Conservation (phyloP, 2,113 vertebrate species). For the Delphinapterus leucas region DNA sequence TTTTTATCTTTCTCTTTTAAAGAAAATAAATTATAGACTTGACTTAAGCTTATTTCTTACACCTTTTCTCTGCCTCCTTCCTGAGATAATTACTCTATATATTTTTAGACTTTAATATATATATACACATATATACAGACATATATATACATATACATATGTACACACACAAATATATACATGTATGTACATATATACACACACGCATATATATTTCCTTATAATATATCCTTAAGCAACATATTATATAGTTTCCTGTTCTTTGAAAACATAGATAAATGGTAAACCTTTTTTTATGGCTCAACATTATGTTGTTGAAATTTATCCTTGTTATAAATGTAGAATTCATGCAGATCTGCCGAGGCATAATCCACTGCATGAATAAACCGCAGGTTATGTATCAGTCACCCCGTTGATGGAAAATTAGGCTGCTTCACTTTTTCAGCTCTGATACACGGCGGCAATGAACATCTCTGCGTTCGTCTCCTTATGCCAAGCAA, state of each 20-base stretch:
- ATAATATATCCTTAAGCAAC: neutral
- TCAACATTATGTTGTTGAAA: neutral
- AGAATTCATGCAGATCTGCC: neutral
- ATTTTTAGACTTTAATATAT: neutral
- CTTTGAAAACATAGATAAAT: neutral
- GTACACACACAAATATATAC: neutral
- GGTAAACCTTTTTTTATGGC: neutral
- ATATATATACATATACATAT: no score
- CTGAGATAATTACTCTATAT: neutral
- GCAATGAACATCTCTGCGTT: neutral
- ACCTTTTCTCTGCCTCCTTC: neutral
- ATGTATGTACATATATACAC: no score
- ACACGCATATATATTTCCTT: no score
- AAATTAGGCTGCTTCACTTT: neutral
- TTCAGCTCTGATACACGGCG: neutral
- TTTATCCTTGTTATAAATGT: neutral
- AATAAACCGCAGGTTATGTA: neutral
- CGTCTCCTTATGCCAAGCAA: accelerated
- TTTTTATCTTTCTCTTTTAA: neutral
- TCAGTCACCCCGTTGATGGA: neutral
- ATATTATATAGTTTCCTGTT: neutral
- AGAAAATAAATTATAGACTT: neutral
- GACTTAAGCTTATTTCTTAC: neutral
- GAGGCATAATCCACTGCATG: neutral
- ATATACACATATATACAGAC: accelerated